phyloP scores from a whole-genome alignment of 2,797 vertebrate genomes.

The Phoebastria nigripes region DNA sequence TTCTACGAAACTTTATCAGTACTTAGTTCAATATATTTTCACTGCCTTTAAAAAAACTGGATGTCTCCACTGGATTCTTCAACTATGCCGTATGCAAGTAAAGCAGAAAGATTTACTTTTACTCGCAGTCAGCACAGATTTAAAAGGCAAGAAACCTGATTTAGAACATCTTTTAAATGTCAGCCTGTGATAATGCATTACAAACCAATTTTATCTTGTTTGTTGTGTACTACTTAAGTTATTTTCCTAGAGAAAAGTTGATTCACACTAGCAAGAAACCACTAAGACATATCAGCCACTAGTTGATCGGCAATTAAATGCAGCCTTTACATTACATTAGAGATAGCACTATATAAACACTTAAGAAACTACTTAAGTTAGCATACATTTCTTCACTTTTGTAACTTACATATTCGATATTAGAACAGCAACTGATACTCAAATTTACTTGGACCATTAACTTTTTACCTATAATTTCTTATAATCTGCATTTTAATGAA shows the following conservation, averaged over 20 bases:
- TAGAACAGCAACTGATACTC: not conserved
- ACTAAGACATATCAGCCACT: not conserved
- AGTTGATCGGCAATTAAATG: not conserved
- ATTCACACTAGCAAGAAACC: not conserved
- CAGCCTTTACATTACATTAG: not conserved
- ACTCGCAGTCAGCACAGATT: not conserved
- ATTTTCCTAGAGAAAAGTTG: not conserved
- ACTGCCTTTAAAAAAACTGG: not conserved
- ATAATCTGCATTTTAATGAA: not conserved
- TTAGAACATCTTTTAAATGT: not conserved
- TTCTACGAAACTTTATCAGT: not conserved
- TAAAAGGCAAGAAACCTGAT: not conserved
- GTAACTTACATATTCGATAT: not conserved
- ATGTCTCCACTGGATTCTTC: not conserved
- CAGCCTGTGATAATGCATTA: not conserved
- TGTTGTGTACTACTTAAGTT: not conserved
- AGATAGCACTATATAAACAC: not conserved
- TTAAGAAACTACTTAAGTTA: not conserved
- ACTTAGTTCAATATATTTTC: not conserved
- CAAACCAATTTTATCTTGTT: not conserved
- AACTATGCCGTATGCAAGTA: not conserved
- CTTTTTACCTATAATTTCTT: not conserved
- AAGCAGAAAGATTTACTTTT: not conserved
- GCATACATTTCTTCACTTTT: not conserved
- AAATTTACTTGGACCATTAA: not conserved